Evolutionary conservation across 2,888 invertebrate species (phyloP), one percentile per base, ranked within the genome.

Genomic region (Drosophila sordidula): DNA sequence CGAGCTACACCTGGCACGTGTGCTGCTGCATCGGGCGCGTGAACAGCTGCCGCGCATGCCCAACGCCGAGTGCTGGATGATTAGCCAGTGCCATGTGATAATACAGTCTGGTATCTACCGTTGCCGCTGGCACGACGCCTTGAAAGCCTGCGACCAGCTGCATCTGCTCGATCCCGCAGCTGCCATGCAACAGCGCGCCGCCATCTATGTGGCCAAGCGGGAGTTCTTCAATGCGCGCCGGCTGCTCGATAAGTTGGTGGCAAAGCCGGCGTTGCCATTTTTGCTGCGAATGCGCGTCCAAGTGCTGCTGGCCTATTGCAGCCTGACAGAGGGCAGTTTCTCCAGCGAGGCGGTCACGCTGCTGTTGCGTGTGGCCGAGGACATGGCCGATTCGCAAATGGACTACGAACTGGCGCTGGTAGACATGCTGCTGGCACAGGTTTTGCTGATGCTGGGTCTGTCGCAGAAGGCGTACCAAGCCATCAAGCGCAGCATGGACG

Each of bases 381-480:
- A 96, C 64, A 95, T 97, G 1, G 94, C 94, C 71, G 94, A 94
- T 41, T 95, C 96, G 80, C 95, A 97, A 90, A 93, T 97, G 82
- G 95, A 96, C 75, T 96, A 96, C 89, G 94, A 96, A 73, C 94
- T 95, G 46, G 95, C 96, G 0, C 91, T 96, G 29, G 94, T 95
- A 4, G 95, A 96, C 83, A 94, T 97, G 93, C 95, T 97, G 87
- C 94, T 97, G 50, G 97, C 97, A 0, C 95, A 96, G 90, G 94
- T 96, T 11, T 93, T 97, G 92, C 92, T 97, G 36, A 76, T 87
- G 32, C 94, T 97, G 94, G 95, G 95, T 18, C 94, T 97, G 92
- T 95, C 96, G 0, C 94, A 94, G 69, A 96, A 97, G 90, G 97
- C 97, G 0, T 91, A 96, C 59, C 93, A 93, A 70, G 93, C 96